Base-by-base conservation (phyloP, 2,888 invertebrate genomes). In the Bugula neritina region DNA sequence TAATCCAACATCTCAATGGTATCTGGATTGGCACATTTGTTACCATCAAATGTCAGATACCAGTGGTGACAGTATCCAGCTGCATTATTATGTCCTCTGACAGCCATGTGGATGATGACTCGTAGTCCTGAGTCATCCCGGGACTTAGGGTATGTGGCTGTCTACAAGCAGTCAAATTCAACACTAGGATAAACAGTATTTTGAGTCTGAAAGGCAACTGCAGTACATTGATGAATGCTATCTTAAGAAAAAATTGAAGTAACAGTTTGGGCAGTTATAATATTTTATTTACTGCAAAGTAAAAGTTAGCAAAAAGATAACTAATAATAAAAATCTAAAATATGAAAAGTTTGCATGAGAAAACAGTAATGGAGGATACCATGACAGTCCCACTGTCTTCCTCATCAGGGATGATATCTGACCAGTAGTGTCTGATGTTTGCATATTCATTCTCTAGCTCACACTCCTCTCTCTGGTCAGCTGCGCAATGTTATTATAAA, bases 31-130 rank as follows among this genome's bases (percentile, higher is more conserved):
- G 27, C 27, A 63, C 63, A 63, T 31, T 63, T 63, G 13, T 31
- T 43, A 17, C 17, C 17, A 43, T 43, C 43, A 17, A 43, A 43
- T 10, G 43, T 43, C 43, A 43, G 43, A n/a, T 63, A 63, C 63
- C 63, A 63, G 63, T 63, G 63, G n/a, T 63, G 27, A 31, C 63
- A 63, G 63, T 63, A 31, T 13, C 63, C 63, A 10, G 63, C 29
- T 31, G 27, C 31, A 3, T 63, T 2, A 31, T 25, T 5, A 63
- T 63, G 63, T 5, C 63, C 63, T 63, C 63, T 63, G 1, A 63
- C 31, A n/a, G 21, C 27, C 63, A 63, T 63, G 63, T 27, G 63
- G 13, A 63, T 25, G 31, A 63, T 63, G 1, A 63, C 29, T 31
- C 63, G 3, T 29, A 63, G 29, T 25, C 31, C 29, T 31, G 63